Evolutionary conservation across 2,113 vertebrate species (phyloP).

Genomic region (Macquaria australasica): DNA sequence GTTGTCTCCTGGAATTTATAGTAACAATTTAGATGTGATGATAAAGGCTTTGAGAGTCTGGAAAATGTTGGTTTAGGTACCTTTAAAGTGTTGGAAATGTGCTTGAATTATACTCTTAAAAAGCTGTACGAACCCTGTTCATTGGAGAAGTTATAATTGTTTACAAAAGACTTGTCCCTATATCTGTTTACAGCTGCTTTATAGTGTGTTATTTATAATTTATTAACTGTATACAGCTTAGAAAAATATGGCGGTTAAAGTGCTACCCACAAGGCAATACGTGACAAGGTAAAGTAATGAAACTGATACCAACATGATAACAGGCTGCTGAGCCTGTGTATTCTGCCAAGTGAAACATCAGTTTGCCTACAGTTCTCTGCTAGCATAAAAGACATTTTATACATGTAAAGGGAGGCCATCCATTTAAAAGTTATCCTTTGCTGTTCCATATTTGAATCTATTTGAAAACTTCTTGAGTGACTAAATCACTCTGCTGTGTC

Average conservation of each 20-base stretch:
- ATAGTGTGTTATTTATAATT: background rate
- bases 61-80: too few species aligned
- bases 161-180: background rate
- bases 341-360: background rate
- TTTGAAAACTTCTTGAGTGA: constrained; percentile 15
- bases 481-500: background rate
- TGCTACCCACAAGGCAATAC: background rate
- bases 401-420: background rate
- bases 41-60: too few species aligned
- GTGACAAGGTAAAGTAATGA: background rate
- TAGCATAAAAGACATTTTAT: background rate
- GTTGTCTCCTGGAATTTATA: too few species aligned
- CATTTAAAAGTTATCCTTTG: background rate
- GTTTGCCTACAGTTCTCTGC: background rate
- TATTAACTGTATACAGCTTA: background rate
- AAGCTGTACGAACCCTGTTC: background rate
- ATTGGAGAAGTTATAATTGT: background rate
- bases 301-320: background rate
- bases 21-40: too few species aligned
- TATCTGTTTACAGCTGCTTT: background rate
- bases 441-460: background rate
- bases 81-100: too few species aligned
- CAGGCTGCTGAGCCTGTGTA: background rate
- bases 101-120: too few species aligned
- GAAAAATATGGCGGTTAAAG: background rate